Evolutionary conservation across 2,888 invertebrate genomes (phyloP).

Genomic region (Troilus luridus): DNA sequence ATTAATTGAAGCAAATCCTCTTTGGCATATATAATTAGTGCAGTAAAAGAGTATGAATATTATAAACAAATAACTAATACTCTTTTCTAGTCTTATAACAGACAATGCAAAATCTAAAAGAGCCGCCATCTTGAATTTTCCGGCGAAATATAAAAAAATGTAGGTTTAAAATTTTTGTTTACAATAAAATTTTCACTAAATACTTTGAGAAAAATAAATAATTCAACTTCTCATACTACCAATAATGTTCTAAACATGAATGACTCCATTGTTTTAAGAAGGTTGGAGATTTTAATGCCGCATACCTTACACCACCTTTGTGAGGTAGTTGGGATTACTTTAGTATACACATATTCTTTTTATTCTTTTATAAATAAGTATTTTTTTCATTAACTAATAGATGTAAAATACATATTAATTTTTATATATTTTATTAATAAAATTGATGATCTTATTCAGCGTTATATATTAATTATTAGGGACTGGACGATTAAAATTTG

Average conservation of each 20-base stretch:
- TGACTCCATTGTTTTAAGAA: background rate
- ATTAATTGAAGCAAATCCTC: background rate
- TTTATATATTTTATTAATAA: background rate
- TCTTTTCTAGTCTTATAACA: background rate
- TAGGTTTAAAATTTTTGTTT: background rate
- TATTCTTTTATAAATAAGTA: background rate
- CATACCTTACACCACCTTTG: background rate
- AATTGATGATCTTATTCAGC: background rate
- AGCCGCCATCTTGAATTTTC: conserved; percentile 22
- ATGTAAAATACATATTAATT: background rate
- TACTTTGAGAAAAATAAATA: background rate
- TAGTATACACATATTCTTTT: background rate
- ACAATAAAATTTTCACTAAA: background rate
- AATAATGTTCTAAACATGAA: background rate
- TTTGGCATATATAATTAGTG: background rate
- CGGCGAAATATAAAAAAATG: background rate
- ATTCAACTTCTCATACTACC: background rate
- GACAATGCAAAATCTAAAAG: background rate
- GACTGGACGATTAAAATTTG: background rate
- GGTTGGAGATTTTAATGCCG: conserved; percentile 25
- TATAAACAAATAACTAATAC: background rate
- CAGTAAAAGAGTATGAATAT: background rate
- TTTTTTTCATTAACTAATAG: background rate
- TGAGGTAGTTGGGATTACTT: background rate
- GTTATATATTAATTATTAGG: background rate